Evolutionary conservation across 1,140 invertebrate genomes (phyloP).

Genomic region (Cardiocondyla obscurior): DNA sequence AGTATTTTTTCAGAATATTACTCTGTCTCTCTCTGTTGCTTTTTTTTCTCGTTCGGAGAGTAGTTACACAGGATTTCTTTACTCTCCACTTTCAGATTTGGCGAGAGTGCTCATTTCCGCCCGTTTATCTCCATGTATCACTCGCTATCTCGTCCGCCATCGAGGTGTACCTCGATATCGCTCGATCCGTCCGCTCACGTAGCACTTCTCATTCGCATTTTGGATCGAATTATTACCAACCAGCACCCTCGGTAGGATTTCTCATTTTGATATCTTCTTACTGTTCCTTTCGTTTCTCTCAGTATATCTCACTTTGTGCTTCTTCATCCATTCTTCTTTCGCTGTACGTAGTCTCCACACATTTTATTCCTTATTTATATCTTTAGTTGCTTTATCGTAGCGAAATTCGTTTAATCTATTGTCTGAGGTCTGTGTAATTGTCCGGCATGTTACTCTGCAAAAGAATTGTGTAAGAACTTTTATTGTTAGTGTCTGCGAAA

Average conservation of each 20-base stretch:
- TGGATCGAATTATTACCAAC: not conserved
- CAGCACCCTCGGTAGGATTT: constrained; percentile 42
- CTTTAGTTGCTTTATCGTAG: not conserved
- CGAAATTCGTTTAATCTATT: not conserved
- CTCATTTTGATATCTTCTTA: not conserved
- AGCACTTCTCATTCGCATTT: constrained; percentile 12
- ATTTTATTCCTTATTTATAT: not conserved
- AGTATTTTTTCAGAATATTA: not conserved
- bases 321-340: not conserved
- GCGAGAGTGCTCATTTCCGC: constrained; percentile 6
- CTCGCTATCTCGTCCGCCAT: constrained; percentile 47
- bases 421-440: not conserved
- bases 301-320: not conserved
- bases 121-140: constrained; percentile 35
- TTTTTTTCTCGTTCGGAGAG: not conserved
- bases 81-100: not conserved
- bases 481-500: not conserved
- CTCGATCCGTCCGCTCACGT: not conserved
- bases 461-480: not conserved
- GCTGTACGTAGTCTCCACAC: not conserved
- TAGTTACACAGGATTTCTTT: not conserved
- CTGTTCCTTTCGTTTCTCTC: not conserved
- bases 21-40: not conserved
- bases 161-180: constrained; percentile 30
- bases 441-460: not conserved